These are phyloP conservation scores for Ennomos quercinarius DNA, from an alignment of 2,888 invertebrate species.

Conservation along the genomic window DNA sequence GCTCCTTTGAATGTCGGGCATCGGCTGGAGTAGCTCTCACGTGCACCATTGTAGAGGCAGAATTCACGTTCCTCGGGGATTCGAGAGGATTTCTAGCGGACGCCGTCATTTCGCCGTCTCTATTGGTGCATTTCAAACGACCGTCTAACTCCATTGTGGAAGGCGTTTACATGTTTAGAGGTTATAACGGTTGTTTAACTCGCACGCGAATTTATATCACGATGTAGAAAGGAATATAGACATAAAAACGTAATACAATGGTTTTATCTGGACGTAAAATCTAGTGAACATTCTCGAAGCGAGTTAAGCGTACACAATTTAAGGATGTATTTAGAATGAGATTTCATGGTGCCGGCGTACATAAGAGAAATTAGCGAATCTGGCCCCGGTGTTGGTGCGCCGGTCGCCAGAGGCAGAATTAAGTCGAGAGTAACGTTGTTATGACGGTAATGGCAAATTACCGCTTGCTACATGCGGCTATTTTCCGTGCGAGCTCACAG, in stretches of 20 bases:
- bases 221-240: not conserved
- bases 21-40: slow-evolving; percentile 60
- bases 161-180: slow-evolving; percentile 48
- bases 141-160: slow-evolving; percentile 52
- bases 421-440: slow-evolving; percentile 82
- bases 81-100: slow-evolving; percentile 68
- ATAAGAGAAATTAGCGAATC: slow-evolving; percentile 67
- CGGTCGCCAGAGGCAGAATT: slow-evolving; percentile 71
- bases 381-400: slow-evolving; percentile 45
- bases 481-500: slow-evolving; percentile 66
- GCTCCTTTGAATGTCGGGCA: slow-evolving; percentile 71
- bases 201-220: slow-evolving; percentile 17
- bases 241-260: slow-evolving; percentile 7
- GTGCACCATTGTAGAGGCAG: slow-evolving; percentile 65
- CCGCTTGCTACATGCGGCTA: slow-evolving; percentile 66
- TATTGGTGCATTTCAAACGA: slow-evolving; percentile 52
- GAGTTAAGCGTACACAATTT: slow-evolving; percentile 14
- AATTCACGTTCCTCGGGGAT: slow-evolving; percentile 71
- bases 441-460: slow-evolving; percentile 78
- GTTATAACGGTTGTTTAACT: slow-evolving; percentile 48
- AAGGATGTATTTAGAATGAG: slow-evolving; percentile 44
- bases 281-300: slow-evolving; percentile 5
- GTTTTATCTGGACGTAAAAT: slow-evolving; percentile 17
- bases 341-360: slow-evolving; percentile 50
- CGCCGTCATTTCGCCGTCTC: slow-evolving; percentile 52